These are phyloP conservation scores for Hirundo rustica DNA, from an alignment of 2,797 vertebrate genomes.

Conservation along the genomic window DNA sequence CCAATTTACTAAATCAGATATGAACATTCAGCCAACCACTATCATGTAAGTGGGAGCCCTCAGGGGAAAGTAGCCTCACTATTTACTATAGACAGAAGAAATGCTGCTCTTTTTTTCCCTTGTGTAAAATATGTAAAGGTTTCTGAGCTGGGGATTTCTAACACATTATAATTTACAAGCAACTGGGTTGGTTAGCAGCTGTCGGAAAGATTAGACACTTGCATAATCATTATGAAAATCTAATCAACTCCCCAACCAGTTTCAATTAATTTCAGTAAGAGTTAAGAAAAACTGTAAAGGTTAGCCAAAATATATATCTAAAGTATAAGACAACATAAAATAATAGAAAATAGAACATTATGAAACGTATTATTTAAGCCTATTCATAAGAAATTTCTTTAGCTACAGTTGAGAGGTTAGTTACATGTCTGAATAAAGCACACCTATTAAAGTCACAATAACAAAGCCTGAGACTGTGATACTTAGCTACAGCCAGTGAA, in stretches of 20 bases:
- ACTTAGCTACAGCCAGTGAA: not conserved
- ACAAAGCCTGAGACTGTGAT: not conserved
- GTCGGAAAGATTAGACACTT: not conserved
- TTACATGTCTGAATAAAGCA: not conserved
- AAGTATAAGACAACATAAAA: not conserved
- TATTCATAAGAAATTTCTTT: not conserved
- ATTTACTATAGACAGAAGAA: not conserved
- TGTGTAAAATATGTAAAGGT: not conserved
- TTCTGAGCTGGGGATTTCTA: not conserved
- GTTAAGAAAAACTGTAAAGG: not conserved
- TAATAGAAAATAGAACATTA: not conserved
- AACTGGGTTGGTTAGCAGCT: not conserved
- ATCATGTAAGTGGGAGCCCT: not conserved
- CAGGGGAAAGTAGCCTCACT: not conserved
- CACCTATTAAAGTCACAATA: not conserved
- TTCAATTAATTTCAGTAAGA: not conserved
- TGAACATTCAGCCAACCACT: conserved; percentile 26
- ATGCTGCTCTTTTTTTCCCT: not conserved
- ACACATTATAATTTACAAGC: not conserved
- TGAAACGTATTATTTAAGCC: not conserved
- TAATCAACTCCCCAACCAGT: not conserved
- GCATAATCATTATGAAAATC: not conserved
- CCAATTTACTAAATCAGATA: conserved; percentile 38
- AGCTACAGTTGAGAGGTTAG: not conserved
- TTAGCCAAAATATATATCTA: not conserved